Percentiles rank a stretch among this genome's conserved stretches.
phyloP scores from a whole-genome alignment of 1,140 invertebrate species.

The Hyles vespertilio region DNA sequence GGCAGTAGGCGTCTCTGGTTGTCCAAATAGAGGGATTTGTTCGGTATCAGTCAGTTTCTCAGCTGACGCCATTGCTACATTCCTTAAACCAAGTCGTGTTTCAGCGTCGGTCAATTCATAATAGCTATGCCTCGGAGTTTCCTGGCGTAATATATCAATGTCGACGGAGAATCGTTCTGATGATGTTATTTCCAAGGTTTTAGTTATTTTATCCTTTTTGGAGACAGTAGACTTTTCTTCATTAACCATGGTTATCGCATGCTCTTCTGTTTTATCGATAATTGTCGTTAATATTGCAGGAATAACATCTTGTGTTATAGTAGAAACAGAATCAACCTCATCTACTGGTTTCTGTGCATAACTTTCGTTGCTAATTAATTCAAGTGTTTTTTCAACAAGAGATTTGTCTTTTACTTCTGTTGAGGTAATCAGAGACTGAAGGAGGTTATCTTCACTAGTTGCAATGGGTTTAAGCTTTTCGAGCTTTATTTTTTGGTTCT shows the following conservation, averaged over 20 bases:
- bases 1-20: not conserved
- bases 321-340: not conserved
- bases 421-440: not conserved
- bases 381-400: constrained; percentile 4
- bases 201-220: not conserved
- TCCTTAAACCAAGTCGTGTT: constrained; percentile 22
- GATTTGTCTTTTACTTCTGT: constrained; percentile 1
- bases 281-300: not conserved
- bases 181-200: not conserved
- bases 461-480: not conserved
- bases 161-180: too few species aligned
- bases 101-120: constrained; percentile 42
- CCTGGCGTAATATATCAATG: constrained; percentile 12
- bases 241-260: not conserved
- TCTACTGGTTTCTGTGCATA: not conserved
- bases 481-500: not conserved
- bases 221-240: not conserved
- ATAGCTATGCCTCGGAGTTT: constrained; percentile 33
- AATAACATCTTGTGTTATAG: not conserved
- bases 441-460: not conserved
- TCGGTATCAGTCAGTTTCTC: not conserved
- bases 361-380: constrained; percentile 7
- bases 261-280: not conserved
- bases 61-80: not conserved
- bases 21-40: not conserved